Evolutionary conservation across 2,113 vertebrate genomes (phyloP).

Genomic region (Regulus satrapa): DNA sequence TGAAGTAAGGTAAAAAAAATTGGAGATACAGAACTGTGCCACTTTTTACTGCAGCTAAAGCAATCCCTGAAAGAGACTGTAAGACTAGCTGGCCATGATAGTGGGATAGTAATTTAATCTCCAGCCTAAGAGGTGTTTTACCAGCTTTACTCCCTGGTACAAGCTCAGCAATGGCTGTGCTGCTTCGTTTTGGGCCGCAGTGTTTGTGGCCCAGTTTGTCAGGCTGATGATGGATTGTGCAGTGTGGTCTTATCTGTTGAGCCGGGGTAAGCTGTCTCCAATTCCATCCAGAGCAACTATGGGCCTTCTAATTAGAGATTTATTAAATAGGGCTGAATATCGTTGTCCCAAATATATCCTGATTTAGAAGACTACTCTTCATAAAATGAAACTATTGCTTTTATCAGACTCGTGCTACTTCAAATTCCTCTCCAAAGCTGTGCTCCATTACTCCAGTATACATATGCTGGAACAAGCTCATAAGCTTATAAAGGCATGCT

Average conservation of each 20-base stretch:
- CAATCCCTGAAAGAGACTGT: neutral
- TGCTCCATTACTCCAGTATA: neutral
- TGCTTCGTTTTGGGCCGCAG: neutral
- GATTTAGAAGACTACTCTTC: neutral
- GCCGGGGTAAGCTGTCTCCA: neutral
- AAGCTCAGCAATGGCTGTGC: neutral
- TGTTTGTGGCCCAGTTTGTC: neutral
- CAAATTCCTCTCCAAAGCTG: neutral
- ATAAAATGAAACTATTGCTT: neutral
- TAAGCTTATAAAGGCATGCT: conserved; percentile 36
- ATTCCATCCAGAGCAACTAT: neutral
- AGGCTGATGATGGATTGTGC: neutral
- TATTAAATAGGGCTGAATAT: neutral
- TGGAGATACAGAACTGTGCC: neutral
- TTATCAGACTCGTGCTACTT: neutral
- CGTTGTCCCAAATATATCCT: neutral
- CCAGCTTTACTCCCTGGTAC: neutral
- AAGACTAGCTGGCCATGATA: neutral
- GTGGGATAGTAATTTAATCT: neutral
- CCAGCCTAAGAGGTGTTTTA: neutral
- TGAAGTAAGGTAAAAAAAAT: neutral
- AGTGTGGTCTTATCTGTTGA: neutral
- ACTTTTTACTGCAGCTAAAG: neutral
- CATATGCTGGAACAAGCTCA: neutral
- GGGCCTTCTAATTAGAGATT: neutral